Conservation (phyloP, 2,888 invertebrate species). For the Neocrepidodera transversa region DNA sequence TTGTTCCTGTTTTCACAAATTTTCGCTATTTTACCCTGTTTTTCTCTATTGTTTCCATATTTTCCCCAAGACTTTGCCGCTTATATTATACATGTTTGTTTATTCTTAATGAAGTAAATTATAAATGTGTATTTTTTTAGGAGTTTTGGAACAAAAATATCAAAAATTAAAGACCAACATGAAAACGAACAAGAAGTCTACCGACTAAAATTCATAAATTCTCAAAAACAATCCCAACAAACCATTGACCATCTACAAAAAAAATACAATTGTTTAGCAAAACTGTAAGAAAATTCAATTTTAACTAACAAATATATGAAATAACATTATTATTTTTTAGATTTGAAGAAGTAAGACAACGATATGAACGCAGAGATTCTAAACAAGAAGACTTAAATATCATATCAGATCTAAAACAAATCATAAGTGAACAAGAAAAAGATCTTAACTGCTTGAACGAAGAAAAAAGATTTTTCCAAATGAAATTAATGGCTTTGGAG, state of each 20-base stretch:
- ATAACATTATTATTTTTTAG: too few relatives aligned
- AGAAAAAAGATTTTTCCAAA: constrained; percentile 66
- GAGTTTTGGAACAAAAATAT: constrained; percentile 60
- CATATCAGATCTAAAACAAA: constrained; percentile 64
- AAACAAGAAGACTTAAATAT: constrained; percentile 65
- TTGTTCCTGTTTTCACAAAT: too few relatives aligned
- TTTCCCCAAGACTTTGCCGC: too few relatives aligned
- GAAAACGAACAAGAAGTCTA: constrained; percentile 55
- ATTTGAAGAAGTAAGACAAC: constrained; percentile 66
- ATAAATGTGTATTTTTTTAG: too few relatives aligned
- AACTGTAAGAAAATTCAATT: constrained; percentile 64
- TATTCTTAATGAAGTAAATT: too few relatives aligned
- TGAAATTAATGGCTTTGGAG: constrained; percentile 59
- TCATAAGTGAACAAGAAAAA: constrained; percentile 67
- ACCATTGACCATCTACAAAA: constrained; percentile 67
- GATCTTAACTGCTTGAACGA: constrained; percentile 66
- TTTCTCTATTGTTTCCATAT: too few relatives aligned
- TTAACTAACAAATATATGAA: too few relatives aligned
- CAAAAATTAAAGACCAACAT: constrained; percentile 53
- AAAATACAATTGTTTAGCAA: constrained; percentile 68
- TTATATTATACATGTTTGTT: too few relatives aligned
- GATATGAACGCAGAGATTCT: constrained; percentile 66
- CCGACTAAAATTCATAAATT: constrained; percentile 55
- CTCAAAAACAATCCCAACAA: constrained; percentile 63
- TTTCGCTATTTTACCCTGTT: too few relatives aligned